These are phyloP conservation scores for Byasa hedistus DNA, from an alignment of 2,888 invertebrate genomes.

Conservation along the genomic window DNA sequence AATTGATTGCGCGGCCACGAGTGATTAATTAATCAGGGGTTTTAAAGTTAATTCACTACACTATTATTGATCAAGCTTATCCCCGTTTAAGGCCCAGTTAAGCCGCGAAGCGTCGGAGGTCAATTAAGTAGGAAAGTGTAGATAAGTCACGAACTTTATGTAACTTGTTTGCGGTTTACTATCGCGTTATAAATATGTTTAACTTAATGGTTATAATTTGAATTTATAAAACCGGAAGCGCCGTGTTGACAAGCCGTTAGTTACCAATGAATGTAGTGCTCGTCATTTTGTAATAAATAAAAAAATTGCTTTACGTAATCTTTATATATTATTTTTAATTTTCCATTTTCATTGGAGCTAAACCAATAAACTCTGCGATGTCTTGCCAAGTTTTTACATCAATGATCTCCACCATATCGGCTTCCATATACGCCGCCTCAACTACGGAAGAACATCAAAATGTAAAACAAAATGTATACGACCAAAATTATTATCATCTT, in stretches of 20 bases:
- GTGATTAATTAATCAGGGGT: neutral
- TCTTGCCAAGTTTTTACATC: conserved; percentile 56
- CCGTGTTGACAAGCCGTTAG: too few species aligned
- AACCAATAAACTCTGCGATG: conserved; percentile 53
- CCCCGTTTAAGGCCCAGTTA: conserved; percentile 4
- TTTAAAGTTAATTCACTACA: neutral
- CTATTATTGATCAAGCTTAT: conserved; percentile 21
- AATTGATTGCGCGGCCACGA: neutral
- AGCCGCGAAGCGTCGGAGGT: conserved; percentile 14
- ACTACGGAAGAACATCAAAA: conserved; percentile 42
- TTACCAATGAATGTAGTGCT: too few species aligned
- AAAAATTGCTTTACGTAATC: neutral
- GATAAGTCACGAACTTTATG: conserved; percentile 24
- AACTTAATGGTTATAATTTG: neutral
- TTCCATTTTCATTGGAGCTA: conserved; percentile 38
- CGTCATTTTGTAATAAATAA: neutral
- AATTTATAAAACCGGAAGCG: too few species aligned
- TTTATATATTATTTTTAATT: conserved; percentile 7
- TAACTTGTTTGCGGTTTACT: neutral
- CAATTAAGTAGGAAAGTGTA: conserved; percentile 15
- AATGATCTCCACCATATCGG: conserved; percentile 52
- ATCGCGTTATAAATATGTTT: neutral
- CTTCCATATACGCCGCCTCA: conserved; percentile 57
- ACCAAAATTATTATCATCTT: neutral
- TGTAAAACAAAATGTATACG: neutral